A percentile compares a stretch with the other conserved stretches of the same genome.
These are phyloP conservation scores for Cephalopterus ornatus DNA, from an alignment of 2,113 vertebrate species.

Conservation along the genomic window DNA sequence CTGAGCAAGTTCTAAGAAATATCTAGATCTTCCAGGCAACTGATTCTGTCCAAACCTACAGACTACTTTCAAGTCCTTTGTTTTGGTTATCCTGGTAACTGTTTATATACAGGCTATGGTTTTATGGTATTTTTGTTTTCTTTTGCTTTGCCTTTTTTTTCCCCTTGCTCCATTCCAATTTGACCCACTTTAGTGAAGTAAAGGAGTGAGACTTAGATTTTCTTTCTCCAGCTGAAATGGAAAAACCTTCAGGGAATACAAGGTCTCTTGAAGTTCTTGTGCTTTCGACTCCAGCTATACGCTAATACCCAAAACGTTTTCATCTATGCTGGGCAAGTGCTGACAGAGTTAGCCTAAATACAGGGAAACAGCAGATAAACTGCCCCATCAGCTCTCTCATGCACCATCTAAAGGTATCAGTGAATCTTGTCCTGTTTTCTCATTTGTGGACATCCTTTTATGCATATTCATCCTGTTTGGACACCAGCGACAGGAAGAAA, in stretches of 20 bases:
- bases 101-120: not conserved
- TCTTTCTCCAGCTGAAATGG: not conserved
- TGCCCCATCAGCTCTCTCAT: not conserved
- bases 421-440: not conserved
- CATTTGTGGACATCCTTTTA: not conserved
- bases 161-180: not conserved
- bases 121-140: not conserved
- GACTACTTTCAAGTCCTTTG: not conserved
- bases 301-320: conserved; percentile 20
- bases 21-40: not conserved
- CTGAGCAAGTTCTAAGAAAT: not conserved
- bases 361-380: not conserved
- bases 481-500: not conserved
- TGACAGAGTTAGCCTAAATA: not conserved
- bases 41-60: not conserved
- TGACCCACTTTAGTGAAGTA: not conserved
- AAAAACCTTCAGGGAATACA: not conserved
- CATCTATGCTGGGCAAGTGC: not conserved
- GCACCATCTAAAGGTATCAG: not conserved
- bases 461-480: not conserved
- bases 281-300: not conserved
- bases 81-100: not conserved
- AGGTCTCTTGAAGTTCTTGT: not conserved
- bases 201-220: not conserved
- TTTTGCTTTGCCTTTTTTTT: not conserved